Conservation (phyloP, 2,797 vertebrate species). For the Enteromius treurensis region DNA sequence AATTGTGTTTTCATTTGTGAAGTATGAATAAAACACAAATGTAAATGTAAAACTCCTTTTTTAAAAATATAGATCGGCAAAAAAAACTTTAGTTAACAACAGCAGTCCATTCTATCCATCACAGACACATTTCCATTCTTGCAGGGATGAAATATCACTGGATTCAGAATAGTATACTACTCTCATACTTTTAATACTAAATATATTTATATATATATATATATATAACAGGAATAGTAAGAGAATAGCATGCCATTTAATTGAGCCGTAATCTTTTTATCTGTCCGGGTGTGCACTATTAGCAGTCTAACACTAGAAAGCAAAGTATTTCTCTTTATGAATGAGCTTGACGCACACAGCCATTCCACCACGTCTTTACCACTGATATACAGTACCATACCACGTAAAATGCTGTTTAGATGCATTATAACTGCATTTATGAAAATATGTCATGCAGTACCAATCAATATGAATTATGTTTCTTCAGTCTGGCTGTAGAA, state of each 20-base stretch:
- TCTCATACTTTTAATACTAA: no score
- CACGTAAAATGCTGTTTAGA: no score
- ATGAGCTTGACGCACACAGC: not conserved
- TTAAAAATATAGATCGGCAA: not conserved
- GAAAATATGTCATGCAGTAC: not conserved
- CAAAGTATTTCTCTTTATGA: not conserved
- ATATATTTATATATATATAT: not conserved
- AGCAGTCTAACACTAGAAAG: not conserved
- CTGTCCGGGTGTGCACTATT: not conserved
- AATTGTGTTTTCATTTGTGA: not conserved
- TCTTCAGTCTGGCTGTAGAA: slow-evolving; percentile 32
- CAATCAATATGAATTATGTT: not conserved
- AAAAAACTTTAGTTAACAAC: not conserved
- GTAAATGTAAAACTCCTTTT: not conserved
- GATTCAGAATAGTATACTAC: not conserved
- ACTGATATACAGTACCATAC: not conserved
- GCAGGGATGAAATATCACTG: not conserved
- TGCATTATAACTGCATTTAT: not conserved
- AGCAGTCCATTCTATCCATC: not conserved
- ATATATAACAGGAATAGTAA: not conserved
- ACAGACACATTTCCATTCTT: not conserved
- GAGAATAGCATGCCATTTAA: not conserved
- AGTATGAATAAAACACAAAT: not conserved
- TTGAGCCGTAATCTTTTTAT: not conserved
- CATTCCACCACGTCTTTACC: not conserved